Base-by-base conservation (phyloP, 2,113 vertebrate genomes). In the Ovis canadensis region DNA sequence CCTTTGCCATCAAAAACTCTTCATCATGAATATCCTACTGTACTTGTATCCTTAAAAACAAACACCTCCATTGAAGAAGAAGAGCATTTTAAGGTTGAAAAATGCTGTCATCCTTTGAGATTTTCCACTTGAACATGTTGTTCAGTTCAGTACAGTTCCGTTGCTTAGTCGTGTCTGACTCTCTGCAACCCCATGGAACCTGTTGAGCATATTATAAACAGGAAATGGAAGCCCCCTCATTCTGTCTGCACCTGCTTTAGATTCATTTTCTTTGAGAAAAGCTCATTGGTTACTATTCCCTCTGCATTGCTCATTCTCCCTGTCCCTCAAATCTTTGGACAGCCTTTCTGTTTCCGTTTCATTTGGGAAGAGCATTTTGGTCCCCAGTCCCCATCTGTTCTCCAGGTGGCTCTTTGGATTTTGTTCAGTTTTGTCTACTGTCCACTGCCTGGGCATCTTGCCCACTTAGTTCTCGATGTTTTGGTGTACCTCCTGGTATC, bases 1-100 rank as follows among this genome's bases (percentile, higher is more conserved):
- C 95, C 96, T 97, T 98, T 94, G 80, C 92, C 94, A 98, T 98
- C 71, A 96, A 96, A 97, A 98, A 96, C 90, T 97, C 96, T 94
- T 89, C 94, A 67, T 48, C 59, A 98, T 98, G 95, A 98, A 98
- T 98, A 98, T 97, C 98, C 98, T 95, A 96, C 97, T 96, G 57
- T 91, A 74, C 45, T 92, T 86, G 3, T 15, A 81, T 93, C 96
- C 91, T 98, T 98, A 98, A 98, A 92, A 95, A 95, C 55, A 97
- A 90, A 78, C 19, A 31, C 1, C 67, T 94, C 84, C 86, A 84
- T 87, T 74, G 97, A 96, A 92, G 92, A 97, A 97, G 91, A 97
- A 94, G 64, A 16, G 31, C 50, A 15, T 88, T 97, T 97, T 97
- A 88, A 97, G 94, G 81, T 94, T 96, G 84, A 97, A 74, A 98